Base-by-base conservation (phyloP, 1,140 invertebrate species). In the Zaprionus inermis region DNA sequence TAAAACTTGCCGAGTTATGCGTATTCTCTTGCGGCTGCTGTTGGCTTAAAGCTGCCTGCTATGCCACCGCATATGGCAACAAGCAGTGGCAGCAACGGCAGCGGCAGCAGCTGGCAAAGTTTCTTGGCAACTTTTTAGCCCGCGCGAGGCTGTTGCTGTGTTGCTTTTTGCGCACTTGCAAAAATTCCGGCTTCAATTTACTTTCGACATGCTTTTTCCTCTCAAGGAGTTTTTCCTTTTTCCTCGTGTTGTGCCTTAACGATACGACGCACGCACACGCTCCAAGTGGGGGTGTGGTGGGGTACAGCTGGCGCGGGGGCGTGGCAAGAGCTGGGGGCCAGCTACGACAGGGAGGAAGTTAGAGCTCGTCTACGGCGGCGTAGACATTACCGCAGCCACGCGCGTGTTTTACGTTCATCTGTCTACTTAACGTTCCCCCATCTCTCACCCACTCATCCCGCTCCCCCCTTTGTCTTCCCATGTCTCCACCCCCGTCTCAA, bases 401-500 rank as follows among this genome's bases (percentile, higher is more conserved):
- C 85, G 83, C 83, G 84, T 88, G 83, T 88, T 88, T 88, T 89
- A 89, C 84, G 84, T 88, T 88, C 83, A 88, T 88, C 83, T 88
- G 83, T 88, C 83, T 88, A 88, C 83, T 88, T 88, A 88, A 80
- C 83, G 80, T 83, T 79, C 57, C 58, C 32, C 38, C 22, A 52
- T 30, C 20, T 12, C 16, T 22, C 18, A 3, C 44, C 9, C n/a
- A 16, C 16, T 12, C 32, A 38, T 49, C 52, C 49, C 30, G 7
- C 34, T 63, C 38, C 12, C 51, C 10, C 6, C 38, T 22, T 14
- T n/a, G 18, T 20, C 41, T 44, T 46, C 44, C 36, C 36, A 52
- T 55, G 30, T n/a, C 22, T n/a, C 9, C 3, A 11, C 6, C 36
- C 67, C 36, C n/a, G 10, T 32, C 36, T 38, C 22, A 14, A 10